Evolutionary conservation across 2,797 vertebrate species (phyloP), one percentile per base, ranked within the genome.

Genomic region (Crax fasciolata): DNA sequence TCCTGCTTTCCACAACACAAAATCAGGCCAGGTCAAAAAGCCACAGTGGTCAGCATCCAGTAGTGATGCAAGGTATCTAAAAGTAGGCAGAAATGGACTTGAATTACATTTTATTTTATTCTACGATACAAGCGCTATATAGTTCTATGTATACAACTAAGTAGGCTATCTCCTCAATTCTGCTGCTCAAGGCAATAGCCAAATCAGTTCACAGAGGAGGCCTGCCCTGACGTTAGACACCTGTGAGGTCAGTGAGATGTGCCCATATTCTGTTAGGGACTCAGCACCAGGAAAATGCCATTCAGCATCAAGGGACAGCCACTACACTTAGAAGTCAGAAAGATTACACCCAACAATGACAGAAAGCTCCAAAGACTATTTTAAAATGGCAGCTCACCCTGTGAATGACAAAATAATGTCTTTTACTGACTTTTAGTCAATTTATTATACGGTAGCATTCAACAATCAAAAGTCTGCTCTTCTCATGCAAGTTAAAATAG

Each of bases 341-440:
- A 68, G 39, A 92, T 85, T 92, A 86, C 92, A 89, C 9, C 16
- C 38, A 61, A 41, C 41, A 87, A 51, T 77, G 87, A 87, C 1
- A 94, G 84, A 74, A 51, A 79, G 75, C 38, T 80, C 52, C 87
- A 85, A 1, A 11, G 17, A 70, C 25, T 49, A 83, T 77, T 80
- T 94, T 93, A 57, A 87, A 77, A 89, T 66, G 70, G 68, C 70
- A 91, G 35, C 32, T 78, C 93, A 92, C 73, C 21, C 72, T 0
- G 1, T 3, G 4, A 85, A 85, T 6, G 9, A 16, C 73, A 80
- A 91, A 88, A 35, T 63, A 48, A 87, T 94, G 96, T 96, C 87
- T 80, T 91, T 94, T 96, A 92, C 65, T 85, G 77, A 72, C 16
- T 96, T 89, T 55, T 66, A 86, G 58, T 78, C 87, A 93, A 94